Base-by-base conservation (phyloP, 2,113 vertebrate genomes). In the Gulo gulo region DNA sequence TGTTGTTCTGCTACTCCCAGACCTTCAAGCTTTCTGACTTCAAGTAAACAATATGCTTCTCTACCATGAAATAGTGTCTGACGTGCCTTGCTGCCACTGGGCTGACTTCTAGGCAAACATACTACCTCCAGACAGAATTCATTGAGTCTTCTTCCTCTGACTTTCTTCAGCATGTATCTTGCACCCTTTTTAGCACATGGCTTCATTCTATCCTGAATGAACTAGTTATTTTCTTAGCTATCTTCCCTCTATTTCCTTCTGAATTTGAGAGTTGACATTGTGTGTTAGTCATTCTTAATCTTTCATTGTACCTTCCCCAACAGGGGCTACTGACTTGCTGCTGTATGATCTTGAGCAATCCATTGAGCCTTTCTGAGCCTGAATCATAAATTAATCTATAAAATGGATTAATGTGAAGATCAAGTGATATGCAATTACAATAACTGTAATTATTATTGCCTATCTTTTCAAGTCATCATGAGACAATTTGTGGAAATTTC, bases 1-100 rank as follows among this genome's bases (percentile, higher is more conserved):
- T 74, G 42, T 69, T 94, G 69, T 42, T 94, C 63, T 92, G 36
- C 59, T 82, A 63, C 88, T 95, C 78, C 55, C 57, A 95, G 63
- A 92, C n/a, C 92, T 91, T 89, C 61, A 55, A 20, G 69, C 13
- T 92, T 91, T 92, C n/a, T 69, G 57, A 84, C 88, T 96, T 92
- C 45, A 94, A 93, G 82, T 91, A 85, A 92, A 76, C 45, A 31
- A 3, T 67, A 23, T 85, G 82, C 45, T 96, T 74, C 61, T 89
- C n/a, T 91, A 85, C 31, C 57, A 59, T 7, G 16, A 86, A 78
- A 34, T 24, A 20, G 23, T 21, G 1, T 8, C 20, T 71, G 39
- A 74, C 52, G 39, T 67, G 50, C 71, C 85, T 74, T 36, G 11
- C n/a, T 80, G 34, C 83, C 29, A 1, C 5, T 52, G 45, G 36